Percentiles rank a stretch among this genome's conserved stretches.
These are phyloP conservation scores for Hemitrygon akajei DNA, from an alignment of 2,797 vertebrate species.

Conservation along the genomic window DNA sequence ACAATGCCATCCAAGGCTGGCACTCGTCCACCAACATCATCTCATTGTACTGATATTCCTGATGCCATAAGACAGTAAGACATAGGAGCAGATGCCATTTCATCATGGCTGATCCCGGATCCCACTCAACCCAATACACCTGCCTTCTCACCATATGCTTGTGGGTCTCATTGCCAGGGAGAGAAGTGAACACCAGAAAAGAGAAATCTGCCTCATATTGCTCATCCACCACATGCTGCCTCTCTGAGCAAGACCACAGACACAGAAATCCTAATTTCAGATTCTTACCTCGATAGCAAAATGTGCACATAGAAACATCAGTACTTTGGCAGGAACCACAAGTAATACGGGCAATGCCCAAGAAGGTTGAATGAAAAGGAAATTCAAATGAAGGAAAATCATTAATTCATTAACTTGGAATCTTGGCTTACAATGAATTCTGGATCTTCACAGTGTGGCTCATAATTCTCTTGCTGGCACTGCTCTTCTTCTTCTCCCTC, in stretches of 20 bases:
- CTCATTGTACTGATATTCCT: not conserved
- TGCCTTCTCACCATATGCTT: too few relatives aligned
- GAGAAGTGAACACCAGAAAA: not conserved
- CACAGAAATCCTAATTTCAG: not conserved
- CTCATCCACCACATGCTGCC: not conserved
- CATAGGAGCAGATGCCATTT: too few relatives aligned
- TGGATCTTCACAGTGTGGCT: conserved; percentile 27
- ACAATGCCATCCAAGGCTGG: not conserved
- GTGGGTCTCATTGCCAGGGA: not conserved
- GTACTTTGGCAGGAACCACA: not conserved
- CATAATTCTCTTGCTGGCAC: not conserved
- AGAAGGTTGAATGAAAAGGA: not conserved
- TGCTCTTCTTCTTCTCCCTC: not conserved
- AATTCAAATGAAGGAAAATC: not conserved
- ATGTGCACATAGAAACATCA: not conserved
- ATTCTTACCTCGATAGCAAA: too few relatives aligned
- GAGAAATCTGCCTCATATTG: not conserved
- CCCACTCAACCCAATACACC: too few relatives aligned
- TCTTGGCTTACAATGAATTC: conserved; percentile 26
- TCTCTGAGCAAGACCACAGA: not conserved
- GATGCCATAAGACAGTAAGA: not conserved
- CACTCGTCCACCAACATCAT: not conserved
- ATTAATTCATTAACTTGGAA: not conserved
- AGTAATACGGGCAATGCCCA: not conserved
- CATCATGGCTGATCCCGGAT: too few relatives aligned